These are phyloP conservation scores for Podotricha telesiphe DNA, from an alignment of 2,888 invertebrate species.

Conservation along the genomic window DNA sequence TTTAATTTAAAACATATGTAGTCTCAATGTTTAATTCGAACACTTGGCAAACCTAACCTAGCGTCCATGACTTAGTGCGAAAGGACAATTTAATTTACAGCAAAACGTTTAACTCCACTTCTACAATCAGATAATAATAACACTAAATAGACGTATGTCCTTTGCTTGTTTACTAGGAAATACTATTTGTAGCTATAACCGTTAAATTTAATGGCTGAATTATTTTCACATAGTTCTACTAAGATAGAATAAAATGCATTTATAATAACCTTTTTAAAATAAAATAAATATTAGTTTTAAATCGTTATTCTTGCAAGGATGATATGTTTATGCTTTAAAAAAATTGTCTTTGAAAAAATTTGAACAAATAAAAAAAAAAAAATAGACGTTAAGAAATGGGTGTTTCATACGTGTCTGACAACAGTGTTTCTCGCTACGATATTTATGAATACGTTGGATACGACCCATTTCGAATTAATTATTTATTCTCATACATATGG, in stretches of 20 bases:
- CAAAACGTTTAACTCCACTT: conserved; percentile 10
- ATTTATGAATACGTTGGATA: too few relatives aligned
- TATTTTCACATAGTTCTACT: neutral
- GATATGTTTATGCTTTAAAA: too few relatives aligned
- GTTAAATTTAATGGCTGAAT: conserved; percentile 15
- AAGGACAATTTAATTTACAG: conserved; percentile 32
- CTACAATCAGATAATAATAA: conserved; percentile 23
- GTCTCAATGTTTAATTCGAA: neutral
- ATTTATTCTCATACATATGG: too few relatives aligned
- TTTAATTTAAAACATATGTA: too few relatives aligned
- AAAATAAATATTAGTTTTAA: too few relatives aligned
- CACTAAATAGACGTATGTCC: conserved; percentile 6
- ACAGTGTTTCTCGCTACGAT: too few relatives aligned
- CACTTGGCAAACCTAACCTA: neutral
- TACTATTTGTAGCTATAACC: conserved; percentile 14
- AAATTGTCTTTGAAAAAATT: too few relatives aligned
- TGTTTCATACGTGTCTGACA: too few relatives aligned
- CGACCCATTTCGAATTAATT: too few relatives aligned
- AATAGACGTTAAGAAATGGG: too few relatives aligned
- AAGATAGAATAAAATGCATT: neutral
- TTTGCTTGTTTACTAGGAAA: conserved; percentile 26
- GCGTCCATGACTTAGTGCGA: conserved; percentile 26
- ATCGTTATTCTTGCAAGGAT: neutral
- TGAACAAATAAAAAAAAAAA: too few relatives aligned
- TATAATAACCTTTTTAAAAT: neutral